Evolutionary conservation across 2,113 vertebrate genomes (phyloP).

Genomic region (Equus przewalskii): DNA sequence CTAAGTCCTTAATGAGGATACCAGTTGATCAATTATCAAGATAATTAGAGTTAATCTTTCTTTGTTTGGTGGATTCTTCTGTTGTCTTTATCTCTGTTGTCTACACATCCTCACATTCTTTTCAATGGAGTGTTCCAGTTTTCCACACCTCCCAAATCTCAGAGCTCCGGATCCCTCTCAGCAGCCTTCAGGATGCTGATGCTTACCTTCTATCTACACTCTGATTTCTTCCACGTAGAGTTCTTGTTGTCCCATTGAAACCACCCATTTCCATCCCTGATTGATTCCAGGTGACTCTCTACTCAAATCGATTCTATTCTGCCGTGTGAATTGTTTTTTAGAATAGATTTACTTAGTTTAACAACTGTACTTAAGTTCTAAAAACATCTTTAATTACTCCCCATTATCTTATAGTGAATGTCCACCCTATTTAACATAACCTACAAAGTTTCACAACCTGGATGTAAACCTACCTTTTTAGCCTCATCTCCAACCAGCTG

Average conservation of each 20-base stretch:
- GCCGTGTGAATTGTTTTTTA: neutral
- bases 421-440: neutral
- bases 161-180: neutral
- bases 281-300: neutral
- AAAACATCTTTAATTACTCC: neutral
- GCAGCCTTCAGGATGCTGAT: neutral
- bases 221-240: neutral
- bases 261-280: neutral
- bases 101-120: neutral
- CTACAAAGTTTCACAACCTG: neutral
- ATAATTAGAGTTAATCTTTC: neutral
- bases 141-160: neutral
- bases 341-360: neutral
- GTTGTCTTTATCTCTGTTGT: neutral
- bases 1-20: neutral
- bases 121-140: neutral
- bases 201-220: neutral
- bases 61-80: neutral
- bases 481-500: neutral
- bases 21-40: neutral
- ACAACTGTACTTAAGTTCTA: neutral
- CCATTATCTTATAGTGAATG: neutral
- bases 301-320: neutral
- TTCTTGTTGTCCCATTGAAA: neutral
- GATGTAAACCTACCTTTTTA: neutral